Evolutionary conservation across 2,113 vertebrate genomes (phyloP).

Genomic region (Corydoras maculifer): DNA sequence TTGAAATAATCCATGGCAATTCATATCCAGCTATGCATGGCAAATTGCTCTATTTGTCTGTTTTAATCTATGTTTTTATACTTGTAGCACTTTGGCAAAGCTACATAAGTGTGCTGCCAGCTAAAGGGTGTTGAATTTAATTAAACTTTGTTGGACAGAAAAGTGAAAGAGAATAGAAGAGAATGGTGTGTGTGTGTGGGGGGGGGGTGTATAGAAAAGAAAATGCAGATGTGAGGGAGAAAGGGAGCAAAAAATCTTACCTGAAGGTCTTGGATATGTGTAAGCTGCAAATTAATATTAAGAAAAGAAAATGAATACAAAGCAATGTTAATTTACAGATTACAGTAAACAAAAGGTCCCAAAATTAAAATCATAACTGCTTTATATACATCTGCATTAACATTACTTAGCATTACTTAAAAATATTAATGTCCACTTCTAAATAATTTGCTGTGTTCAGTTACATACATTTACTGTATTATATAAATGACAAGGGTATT

Average conservation of each 20-base stretch:
- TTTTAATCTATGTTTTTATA: slow-evolving; percentile 66
- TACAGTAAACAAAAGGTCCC: too few species aligned
- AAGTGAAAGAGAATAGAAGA: slow-evolving; percentile 9
- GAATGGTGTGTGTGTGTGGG: too few species aligned
- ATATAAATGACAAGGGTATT: not conserved
- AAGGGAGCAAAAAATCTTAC: slow-evolving; percentile 50
- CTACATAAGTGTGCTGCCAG: slow-evolving; percentile 56
- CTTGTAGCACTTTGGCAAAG: slow-evolving; percentile 59
- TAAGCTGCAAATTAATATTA: slow-evolving; percentile 60
- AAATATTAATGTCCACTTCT: too few species aligned
- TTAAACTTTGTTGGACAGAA: slow-evolving; percentile 53
- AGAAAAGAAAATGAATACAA: not conserved
- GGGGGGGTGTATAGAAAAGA: slow-evolving; percentile 6
- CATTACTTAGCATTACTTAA: too few species aligned
- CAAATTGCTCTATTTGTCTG: slow-evolving; percentile 64
- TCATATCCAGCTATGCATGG: slow-evolving; percentile 51
- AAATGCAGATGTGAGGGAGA: not conserved
- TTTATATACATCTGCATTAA: too few species aligned
- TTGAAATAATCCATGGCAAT: slow-evolving; percentile 47
- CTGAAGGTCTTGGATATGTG: slow-evolving; percentile 69
- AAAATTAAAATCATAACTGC: too few species aligned
- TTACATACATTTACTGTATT: too few species aligned
- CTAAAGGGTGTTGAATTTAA: slow-evolving; percentile 52
- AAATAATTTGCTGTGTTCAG: too few species aligned
- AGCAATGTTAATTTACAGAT: too few species aligned